Conservation (phyloP, 2,888 invertebrate species). For the Ectropis crepuscularia region DNA sequence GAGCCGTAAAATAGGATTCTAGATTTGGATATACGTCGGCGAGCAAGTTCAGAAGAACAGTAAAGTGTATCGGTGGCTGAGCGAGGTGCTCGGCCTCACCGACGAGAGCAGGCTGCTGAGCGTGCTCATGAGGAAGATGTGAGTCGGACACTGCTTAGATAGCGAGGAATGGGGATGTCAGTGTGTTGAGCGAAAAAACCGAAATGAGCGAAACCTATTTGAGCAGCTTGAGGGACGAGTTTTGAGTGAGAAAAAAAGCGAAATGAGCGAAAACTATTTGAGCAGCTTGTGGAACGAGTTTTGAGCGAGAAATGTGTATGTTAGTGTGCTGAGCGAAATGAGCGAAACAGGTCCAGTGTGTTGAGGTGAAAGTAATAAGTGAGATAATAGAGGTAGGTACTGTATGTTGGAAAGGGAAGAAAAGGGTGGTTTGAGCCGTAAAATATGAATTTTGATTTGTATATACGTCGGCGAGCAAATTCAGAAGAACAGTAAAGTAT, state of each 20-base stretch:
- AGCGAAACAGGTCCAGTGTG: background rate
- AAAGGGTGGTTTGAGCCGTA: too few species aligned
- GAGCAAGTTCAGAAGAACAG: constrained; percentile 98
- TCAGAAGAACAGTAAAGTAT: constrained; percentile 97
- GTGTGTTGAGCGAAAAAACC: background rate
- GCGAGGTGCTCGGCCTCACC: constrained; percentile 95
- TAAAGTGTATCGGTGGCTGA: constrained; percentile 96
- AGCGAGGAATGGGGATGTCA: too few species aligned
- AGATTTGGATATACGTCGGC: constrained; percentile 93
- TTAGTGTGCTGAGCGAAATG: too few species aligned
- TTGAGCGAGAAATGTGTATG: constrained; percentile 42
- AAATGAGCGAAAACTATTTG: background rate
- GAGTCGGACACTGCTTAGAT: too few species aligned
- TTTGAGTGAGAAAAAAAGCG: background rate
- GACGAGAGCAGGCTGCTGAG: constrained; percentile 98
- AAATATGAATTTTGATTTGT: constrained; percentile 32
- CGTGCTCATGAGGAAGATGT: constrained; percentile 99
- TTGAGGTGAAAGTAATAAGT: too few species aligned
- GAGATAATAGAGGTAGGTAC: constrained; percentile 70
- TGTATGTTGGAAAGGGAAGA: constrained; percentile 8
- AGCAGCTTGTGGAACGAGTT: background rate
- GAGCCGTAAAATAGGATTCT: too few species aligned
- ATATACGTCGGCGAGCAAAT: constrained; percentile 99
- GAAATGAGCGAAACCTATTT: background rate
- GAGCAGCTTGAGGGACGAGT: background rate